Evolutionary conservation across 2,113 vertebrate species (phyloP).

Genomic region (Manacus vitellinus): DNA sequence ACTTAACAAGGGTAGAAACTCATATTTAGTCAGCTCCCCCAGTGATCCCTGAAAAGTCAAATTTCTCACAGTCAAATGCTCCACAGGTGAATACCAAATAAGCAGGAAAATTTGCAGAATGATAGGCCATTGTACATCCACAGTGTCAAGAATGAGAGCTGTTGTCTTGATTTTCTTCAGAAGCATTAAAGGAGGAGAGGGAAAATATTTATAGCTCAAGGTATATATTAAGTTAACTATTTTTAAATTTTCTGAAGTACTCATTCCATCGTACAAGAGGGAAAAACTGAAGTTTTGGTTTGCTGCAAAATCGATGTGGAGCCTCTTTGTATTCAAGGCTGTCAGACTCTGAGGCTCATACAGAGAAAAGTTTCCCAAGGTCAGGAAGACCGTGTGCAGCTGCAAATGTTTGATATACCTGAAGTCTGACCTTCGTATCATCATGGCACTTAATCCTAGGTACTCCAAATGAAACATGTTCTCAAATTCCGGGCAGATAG

Average conservation of each 20-base stretch:
- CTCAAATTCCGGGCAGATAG: constrained; percentile 78
- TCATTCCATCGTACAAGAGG: constrained; percentile 72
- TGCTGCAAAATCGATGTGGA: constrained; percentile 70
- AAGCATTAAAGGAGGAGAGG: not conserved
- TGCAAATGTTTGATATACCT: constrained; percentile 62
- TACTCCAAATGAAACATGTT: constrained; percentile 74
- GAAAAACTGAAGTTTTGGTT: not conserved
- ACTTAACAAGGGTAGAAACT: not conserved
- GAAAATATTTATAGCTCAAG: constrained; percentile 14
- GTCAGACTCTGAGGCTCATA: constrained; percentile 77
- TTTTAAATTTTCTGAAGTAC: constrained; percentile 59
- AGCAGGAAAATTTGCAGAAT: constrained; percentile 61
- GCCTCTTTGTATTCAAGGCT: constrained; percentile 62
- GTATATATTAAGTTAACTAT: constrained; percentile 69
- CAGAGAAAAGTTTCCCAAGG: constrained; percentile 52
- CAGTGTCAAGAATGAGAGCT: constrained; percentile 69
- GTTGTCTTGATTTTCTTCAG: constrained; percentile 15
- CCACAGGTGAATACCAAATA: constrained; percentile 67
- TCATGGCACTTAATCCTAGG: constrained; percentile 77
- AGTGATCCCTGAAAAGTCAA: not conserved
- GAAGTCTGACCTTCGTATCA: constrained; percentile 73
- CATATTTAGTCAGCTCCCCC: not conserved
- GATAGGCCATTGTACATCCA: constrained; percentile 71
- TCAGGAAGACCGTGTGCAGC: constrained; percentile 75
- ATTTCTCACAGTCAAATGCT: constrained; percentile 69